Evolutionary conservation across 2,113 vertebrate species (phyloP), one percentile per base, ranked within the genome.

Genomic region (Grus americana): DNA sequence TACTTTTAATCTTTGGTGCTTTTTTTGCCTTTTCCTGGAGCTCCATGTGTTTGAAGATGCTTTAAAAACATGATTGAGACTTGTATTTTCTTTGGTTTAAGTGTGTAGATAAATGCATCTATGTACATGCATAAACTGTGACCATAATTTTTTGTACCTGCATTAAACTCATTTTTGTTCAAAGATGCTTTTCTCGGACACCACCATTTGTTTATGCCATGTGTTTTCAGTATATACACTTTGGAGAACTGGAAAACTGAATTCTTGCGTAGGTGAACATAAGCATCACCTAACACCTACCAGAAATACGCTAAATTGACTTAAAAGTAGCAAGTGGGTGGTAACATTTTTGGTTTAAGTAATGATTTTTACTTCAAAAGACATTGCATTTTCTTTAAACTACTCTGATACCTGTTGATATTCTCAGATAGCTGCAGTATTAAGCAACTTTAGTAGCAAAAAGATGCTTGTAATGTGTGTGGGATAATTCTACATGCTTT

Each of bases 101-200:
- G 50, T 92, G 62, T 96, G 54, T 97, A 79, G 79, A 74, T 93
- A 81, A 85, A 54, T 72, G 58, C 95, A 90, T 92, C 62, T 89
- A 36, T 96, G 93, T 95, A 95, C 86, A 85, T 97, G 92, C 97
- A 97, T 97, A 85, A 94, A 85, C 95, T 96, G 93, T 97, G 93
- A 96, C 94, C 96, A 97, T 96, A 96, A 95, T 96, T 97, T 96
- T 97, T 94, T 93, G 80, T 88, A 94, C 95, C 93, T 86, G 42
- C 85, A 94, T 97, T 96, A 76, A 95, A 88, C 63, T 78, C 0
- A 36, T 49, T 92, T 96, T 84, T 85, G 61, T 93, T 97, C 59
- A 27, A 71, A 95, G 59, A 90, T 63, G 32, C 19, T 96, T 95
- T 94, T 79, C 76, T 95, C 80, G 67, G 58, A 57, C 80, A 90